Evolutionary conservation across 1,140 invertebrate species (phyloP).

Genomic region (Tribolium madens): DNA sequence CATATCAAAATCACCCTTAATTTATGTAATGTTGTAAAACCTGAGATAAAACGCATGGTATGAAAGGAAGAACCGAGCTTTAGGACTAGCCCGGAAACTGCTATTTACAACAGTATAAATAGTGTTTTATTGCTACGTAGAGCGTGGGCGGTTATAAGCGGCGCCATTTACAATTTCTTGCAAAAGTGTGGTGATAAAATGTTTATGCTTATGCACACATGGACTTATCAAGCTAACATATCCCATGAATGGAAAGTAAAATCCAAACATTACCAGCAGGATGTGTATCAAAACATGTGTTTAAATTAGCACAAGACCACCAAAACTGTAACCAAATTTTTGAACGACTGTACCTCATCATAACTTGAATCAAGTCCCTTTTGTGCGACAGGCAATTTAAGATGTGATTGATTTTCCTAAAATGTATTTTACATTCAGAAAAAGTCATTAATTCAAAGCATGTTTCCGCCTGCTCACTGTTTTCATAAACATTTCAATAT

Average conservation of each 20-base stretch:
- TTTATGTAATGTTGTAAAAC: constrained; percentile 26
- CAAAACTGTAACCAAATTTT: not conserved
- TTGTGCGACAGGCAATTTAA: constrained; percentile 13
- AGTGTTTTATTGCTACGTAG: constrained; percentile 28
- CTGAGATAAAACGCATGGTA: constrained; percentile 11
- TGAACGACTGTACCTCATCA: no score
- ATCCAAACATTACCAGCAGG: not conserved
- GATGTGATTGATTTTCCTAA: constrained; percentile 9
- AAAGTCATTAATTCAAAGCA: constrained; percentile 18
- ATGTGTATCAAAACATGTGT: not conserved
- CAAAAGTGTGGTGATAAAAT: constrained; percentile 15
- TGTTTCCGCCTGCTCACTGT: constrained; percentile 1
- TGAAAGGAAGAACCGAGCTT: constrained; percentile 3
- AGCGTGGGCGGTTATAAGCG: constrained; percentile 9
- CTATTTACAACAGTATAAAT: constrained; percentile 31
- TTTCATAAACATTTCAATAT: constrained; percentile 17
- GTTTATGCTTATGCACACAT: constrained; percentile 18
- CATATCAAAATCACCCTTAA: constrained; percentile 20
- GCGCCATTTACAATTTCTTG: constrained; percentile 23
- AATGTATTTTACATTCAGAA: constrained; percentile 15
- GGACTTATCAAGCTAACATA: not conserved
- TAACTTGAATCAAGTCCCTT: not conserved
- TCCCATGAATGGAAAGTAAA: not conserved
- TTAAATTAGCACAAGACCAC: not conserved
- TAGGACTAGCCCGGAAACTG: constrained; percentile 5